These are phyloP conservation scores for Ceyx margarethae DNA, from an alignment of 2,113 vertebrate genomes.

Conservation along the genomic window DNA sequence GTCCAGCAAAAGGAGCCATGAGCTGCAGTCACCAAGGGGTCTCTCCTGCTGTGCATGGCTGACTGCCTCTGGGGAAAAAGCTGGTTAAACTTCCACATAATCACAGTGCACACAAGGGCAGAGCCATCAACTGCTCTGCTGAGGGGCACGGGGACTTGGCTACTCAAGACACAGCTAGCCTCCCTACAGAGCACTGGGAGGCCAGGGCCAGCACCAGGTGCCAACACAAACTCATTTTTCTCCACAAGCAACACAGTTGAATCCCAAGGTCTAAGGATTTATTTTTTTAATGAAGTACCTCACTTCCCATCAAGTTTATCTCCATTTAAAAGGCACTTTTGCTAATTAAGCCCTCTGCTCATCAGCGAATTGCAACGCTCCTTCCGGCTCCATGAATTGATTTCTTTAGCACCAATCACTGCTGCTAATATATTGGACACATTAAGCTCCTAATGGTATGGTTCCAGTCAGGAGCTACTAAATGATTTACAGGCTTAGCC, in stretches of 20 bases:
- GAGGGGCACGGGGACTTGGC: neutral
- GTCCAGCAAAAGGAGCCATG: neutral
- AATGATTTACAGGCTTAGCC: neutral
- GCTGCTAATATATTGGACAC: neutral
- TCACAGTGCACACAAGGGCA: accelerated
- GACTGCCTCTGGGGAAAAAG: neutral
- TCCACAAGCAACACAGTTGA: neutral
- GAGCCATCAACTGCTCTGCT: neutral
- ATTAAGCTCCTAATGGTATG: neutral
- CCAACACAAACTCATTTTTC: neutral
- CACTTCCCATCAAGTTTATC: neutral
- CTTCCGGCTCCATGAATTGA: neutral
- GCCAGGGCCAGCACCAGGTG: neutral
- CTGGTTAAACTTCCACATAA: neutral
- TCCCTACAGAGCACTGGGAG: neutral
- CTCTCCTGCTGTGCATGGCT: neutral
- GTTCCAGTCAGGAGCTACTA: neutral
- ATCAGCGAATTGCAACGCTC: neutral
- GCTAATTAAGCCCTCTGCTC: constrained; percentile 8
- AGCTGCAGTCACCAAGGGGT: neutral
- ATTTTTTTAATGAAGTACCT: neutral
- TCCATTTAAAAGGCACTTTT: constrained; percentile 16
- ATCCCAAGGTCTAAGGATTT: neutral
- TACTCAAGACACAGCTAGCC: neutral
- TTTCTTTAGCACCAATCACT: neutral